phyloP scores from a whole-genome alignment of 2,797 vertebrate genomes.

The Pagetopsis macropterus region DNA sequence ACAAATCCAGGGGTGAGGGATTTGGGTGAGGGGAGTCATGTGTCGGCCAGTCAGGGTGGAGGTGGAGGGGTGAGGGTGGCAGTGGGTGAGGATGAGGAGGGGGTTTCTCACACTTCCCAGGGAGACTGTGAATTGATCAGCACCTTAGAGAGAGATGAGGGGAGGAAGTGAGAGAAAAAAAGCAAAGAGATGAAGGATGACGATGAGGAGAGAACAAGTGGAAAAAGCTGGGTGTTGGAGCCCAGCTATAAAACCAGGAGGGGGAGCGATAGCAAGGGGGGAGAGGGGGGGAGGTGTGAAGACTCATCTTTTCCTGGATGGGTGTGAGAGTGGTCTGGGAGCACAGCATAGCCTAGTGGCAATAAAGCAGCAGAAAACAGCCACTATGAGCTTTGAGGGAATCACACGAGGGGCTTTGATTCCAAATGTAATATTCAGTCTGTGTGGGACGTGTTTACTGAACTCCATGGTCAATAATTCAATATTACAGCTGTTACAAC shows the following conservation, averaged over 20 bases:
- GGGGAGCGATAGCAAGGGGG: slow-evolving; percentile 52
- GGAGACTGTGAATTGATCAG: slow-evolving; percentile 88
- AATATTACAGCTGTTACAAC: not conserved
- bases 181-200: slow-evolving; percentile 61
- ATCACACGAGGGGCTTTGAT: not conserved
- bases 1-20: slow-evolving; percentile 42
- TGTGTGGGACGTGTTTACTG: not conserved
- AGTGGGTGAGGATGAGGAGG: slow-evolving; percentile 46
- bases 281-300: slow-evolving; percentile 75
- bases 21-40: slow-evolving; percentile 39
- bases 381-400: slow-evolving; percentile 9
- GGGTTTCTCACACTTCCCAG: slow-evolving; percentile 80
- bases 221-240: slow-evolving; percentile 60
- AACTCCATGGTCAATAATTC: slow-evolving; percentile 15
- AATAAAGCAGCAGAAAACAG: slow-evolving; percentile 69
- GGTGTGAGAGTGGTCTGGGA: slow-evolving; percentile 71
- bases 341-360: slow-evolving; percentile 67
- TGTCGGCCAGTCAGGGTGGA: slow-evolving; percentile 37
- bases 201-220: slow-evolving; percentile 68
- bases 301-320: slow-evolving; percentile 79
- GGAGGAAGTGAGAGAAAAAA: slow-evolving; percentile 34
- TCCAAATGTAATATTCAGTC: not conserved
- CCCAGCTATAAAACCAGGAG: slow-evolving; percentile 60
- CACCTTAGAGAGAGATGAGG: slow-evolving; percentile 73
- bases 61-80: slow-evolving; percentile 39